phyloP scores from a whole-genome alignment of 2,888 invertebrate species.

The Eristalis arbustorum region DNA sequence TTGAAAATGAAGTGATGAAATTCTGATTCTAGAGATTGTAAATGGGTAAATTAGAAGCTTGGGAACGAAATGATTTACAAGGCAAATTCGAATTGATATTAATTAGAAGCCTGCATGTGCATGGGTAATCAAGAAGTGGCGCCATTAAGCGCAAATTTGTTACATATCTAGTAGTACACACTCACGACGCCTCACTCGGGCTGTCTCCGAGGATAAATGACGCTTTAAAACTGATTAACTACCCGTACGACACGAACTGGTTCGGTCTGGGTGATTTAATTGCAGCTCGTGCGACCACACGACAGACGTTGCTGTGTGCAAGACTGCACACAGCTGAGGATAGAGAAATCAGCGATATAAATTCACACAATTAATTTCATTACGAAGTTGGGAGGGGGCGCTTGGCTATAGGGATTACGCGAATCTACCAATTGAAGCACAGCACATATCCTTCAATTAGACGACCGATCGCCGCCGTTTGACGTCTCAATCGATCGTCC shows the following conservation, averaged over 20 bases:
- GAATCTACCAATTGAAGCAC: slow-evolving; percentile 45
- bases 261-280: slow-evolving; percentile 41
- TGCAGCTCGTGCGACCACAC: slow-evolving; percentile 10
- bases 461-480: not conserved
- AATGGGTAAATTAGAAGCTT: no score
- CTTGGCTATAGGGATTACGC: slow-evolving; percentile 43
- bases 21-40: not conserved
- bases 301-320: slow-evolving; percentile 6
- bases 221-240: slow-evolving; percentile 49
- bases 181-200: not conserved
- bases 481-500: slow-evolving; percentile 47
- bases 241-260: slow-evolving; percentile 14
- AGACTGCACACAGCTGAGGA: not conserved
- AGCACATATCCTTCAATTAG: slow-evolving; percentile 58
- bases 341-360: slow-evolving; percentile 32
- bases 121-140: slow-evolving; percentile 30
- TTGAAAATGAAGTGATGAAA: not conserved
- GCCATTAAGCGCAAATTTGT: slow-evolving; percentile 38
- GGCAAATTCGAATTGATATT: not conserved
- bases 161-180: not conserved
- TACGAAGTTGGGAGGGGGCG: slow-evolving; percentile 24
- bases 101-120: not conserved
- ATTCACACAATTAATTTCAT: slow-evolving; percentile 58
- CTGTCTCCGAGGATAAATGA: slow-evolving; percentile 35
- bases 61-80: no score